Evolutionary conservation across 2,888 invertebrate genomes (phyloP).

Genomic region (Trichogramma evanescens): DNA sequence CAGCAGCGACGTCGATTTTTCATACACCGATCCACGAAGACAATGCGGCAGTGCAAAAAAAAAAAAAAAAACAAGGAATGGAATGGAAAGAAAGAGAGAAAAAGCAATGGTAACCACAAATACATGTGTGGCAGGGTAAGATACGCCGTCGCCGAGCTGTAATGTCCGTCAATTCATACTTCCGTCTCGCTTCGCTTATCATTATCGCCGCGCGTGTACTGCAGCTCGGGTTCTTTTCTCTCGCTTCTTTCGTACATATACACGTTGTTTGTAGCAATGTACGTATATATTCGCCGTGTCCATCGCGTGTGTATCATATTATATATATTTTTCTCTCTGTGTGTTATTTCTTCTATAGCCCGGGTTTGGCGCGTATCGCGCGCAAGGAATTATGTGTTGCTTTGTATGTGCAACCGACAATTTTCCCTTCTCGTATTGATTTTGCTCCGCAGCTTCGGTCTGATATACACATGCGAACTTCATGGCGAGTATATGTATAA

Average conservation of each 20-base stretch:
- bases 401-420: too few relatives aligned
- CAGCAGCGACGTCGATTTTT: constrained; percentile 10
- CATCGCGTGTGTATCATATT: too few relatives aligned
- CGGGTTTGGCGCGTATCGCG: too few relatives aligned
- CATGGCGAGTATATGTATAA: too few relatives aligned
- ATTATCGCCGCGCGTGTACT: constrained; percentile 9
- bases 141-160: not conserved
- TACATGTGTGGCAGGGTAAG: not conserved
- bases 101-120: not conserved
- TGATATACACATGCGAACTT: too few relatives aligned
- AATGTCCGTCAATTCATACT: constrained; percentile 19
- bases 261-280: too few relatives aligned
- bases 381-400: too few relatives aligned
- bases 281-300: not conserved
- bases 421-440: too few relatives aligned
- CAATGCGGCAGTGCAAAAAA: constrained; percentile 7
- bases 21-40: not conserved
- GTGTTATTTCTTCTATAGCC: too few relatives aligned
- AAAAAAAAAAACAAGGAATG: not conserved
- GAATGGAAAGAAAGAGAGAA: not conserved
- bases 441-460: too few relatives aligned
- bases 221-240: not conserved
- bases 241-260: not conserved
- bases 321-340: too few relatives aligned
- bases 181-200: constrained; percentile 17